Evolutionary conservation across 2,797 vertebrate genomes (phyloP).

Genomic region (Neosilurus hyrtlii): DNA sequence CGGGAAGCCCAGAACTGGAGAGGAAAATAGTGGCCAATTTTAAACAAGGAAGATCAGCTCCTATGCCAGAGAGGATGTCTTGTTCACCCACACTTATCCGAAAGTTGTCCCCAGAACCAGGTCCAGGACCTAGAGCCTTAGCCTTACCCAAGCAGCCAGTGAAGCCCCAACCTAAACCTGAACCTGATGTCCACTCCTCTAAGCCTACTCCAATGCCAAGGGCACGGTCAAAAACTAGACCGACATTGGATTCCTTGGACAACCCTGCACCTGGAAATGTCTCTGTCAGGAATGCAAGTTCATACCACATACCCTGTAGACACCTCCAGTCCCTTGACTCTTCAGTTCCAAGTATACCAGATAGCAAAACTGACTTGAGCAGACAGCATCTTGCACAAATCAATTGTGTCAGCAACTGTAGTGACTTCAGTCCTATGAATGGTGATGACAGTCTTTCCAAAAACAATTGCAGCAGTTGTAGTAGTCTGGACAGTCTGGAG

Average conservation of each 20-base stretch:
- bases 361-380: constrained; percentile 66
- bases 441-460: constrained; percentile 69
- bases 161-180: constrained; percentile 52
- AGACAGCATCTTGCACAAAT: constrained; percentile 67
- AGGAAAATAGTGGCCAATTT: constrained; percentile 60
- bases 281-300: constrained; percentile 62
- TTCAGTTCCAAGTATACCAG: constrained; percentile 58
- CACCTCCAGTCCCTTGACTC: constrained; percentile 55
- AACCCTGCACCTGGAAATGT: constrained; percentile 53
- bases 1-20: constrained; percentile 80
- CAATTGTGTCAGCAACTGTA: constrained; percentile 69
- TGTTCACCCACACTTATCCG: constrained; percentile 46
- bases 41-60: not conserved
- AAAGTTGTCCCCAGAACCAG: constrained; percentile 50
- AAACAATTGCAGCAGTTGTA: constrained; percentile 80
- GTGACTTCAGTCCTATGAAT: constrained; percentile 53
- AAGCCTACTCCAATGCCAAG: constrained; percentile 57
- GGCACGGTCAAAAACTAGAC: constrained; percentile 54
- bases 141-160: constrained; percentile 42
- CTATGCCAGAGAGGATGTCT: constrained; percentile 42
- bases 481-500: constrained; percentile 80
- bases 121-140: constrained; percentile 34
- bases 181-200: constrained; percentile 46
- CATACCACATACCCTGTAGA: constrained; percentile 67
- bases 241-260: constrained; percentile 61